Percentiles rank a stretch among this genome's conserved stretches.
phyloP scores from a whole-genome alignment of 2,797 vertebrate genomes.

The Schizothorax lantsangensis region DNA sequence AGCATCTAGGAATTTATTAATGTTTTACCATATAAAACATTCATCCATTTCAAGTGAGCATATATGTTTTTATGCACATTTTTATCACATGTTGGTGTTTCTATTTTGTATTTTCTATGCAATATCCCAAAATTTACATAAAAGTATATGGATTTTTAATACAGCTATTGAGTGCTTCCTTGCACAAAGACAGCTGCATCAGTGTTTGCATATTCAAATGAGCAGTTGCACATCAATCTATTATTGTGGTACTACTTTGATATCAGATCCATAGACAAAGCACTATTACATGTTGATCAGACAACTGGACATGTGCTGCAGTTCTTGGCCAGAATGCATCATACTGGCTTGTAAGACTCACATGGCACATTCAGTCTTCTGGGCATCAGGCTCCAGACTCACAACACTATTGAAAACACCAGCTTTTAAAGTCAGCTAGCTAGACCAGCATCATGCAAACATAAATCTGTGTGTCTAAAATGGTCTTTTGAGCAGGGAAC shows the following conservation, averaged over 20 bases:
- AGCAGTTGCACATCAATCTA: not conserved
- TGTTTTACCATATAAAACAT: not conserved
- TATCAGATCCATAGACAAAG: not conserved
- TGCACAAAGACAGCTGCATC: not conserved
- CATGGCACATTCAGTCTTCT: not conserved
- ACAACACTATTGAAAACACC: not conserved
- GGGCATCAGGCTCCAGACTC: not conserved
- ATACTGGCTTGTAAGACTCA: not conserved
- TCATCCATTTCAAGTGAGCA: not conserved
- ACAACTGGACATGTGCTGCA: not conserved
- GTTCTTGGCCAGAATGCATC: not conserved
- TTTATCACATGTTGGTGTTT: not conserved
- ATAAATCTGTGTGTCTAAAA: not conserved
- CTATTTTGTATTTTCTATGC: not conserved
- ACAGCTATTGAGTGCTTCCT: not conserved
- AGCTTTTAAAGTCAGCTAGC: not conserved
- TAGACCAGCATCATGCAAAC: not conserved
- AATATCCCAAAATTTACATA: not conserved
- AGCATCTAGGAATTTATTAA: slow-evolving; percentile 4
- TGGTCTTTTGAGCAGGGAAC: not conserved
- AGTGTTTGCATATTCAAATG: not conserved
- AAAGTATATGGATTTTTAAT: not conserved
- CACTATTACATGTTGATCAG: not conserved
- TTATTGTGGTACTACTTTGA: not conserved
- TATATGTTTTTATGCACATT: not conserved